phyloP scores from a whole-genome alignment of 2,113 vertebrate species.

The Datnioides undecimradiatus region DNA sequence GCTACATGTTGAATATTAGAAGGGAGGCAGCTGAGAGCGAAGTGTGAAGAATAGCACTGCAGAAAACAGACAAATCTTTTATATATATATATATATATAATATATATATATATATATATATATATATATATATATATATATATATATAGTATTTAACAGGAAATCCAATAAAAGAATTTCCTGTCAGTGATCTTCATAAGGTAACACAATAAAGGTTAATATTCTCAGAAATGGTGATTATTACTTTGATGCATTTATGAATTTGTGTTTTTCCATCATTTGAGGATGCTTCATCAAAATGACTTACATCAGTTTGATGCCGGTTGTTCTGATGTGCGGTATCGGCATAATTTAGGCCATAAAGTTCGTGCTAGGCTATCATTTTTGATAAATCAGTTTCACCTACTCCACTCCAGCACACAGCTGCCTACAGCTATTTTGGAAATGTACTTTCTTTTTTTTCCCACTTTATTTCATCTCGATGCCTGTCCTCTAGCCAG shows the following conservation, averaged over 20 bases:
- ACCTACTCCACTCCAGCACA: slow-evolving; percentile 6
- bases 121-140: not conserved
- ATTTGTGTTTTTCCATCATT: not conserved
- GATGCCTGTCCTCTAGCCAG: slow-evolving; percentile 12
- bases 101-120: not conserved
- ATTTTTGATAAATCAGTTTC: slow-evolving; percentile 12
- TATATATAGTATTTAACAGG: not conserved
- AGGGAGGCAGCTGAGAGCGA: not conserved
- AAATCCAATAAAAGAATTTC: not conserved
- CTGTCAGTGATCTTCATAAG: not conserved
- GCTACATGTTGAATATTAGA: not conserved
- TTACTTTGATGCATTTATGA: too few relatives aligned
- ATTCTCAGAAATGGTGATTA: not conserved
- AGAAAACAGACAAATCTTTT: not conserved
- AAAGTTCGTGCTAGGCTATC: slow-evolving; percentile 14
- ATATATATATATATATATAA: not conserved
- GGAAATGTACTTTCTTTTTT: not conserved
- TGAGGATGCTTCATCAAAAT: not conserved
- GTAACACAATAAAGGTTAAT: not conserved
- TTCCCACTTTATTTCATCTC: slow-evolving; percentile 13
- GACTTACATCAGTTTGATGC: not conserved
- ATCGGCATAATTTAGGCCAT: not conserved
- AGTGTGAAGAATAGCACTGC: not conserved
- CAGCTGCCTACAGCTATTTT: slow-evolving; percentile 15
- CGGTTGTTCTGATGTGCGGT: not conserved